Conservation (phyloP, 2,888 invertebrate genomes). For the Limnephilus lunatus region DNA sequence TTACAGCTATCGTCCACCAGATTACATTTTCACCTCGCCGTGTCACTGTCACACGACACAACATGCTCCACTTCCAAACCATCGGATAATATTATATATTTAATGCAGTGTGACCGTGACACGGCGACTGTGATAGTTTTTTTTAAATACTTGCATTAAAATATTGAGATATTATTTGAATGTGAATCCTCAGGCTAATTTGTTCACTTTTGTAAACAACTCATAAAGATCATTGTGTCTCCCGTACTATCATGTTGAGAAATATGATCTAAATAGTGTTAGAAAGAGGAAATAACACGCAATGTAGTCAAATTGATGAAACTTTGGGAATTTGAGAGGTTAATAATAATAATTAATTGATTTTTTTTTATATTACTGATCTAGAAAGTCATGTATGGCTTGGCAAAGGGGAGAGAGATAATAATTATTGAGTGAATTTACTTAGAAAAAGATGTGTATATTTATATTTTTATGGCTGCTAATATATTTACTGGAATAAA, state of each 20-base stretch:
- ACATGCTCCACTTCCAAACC: not conserved
- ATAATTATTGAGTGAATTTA: conserved; percentile 6
- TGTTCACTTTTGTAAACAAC: no score
- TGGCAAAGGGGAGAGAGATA: not conserved
- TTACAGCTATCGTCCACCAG: conserved; percentile 13
- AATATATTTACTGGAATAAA: conserved; percentile 52
- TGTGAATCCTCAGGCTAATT: not conserved
- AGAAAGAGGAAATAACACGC: no score
- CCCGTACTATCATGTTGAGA: no score
- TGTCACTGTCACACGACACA: not conserved
- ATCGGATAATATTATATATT: not conserved
- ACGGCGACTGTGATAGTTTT: not conserved
- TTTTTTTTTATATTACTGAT: no score
- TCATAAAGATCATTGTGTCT: no score
- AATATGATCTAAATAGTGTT: no score
- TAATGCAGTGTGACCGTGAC: not conserved
- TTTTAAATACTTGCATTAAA: not conserved
- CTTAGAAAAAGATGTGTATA: not conserved
- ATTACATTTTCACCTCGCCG: not conserved
- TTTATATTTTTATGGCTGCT: no score
- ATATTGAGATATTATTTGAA: not conserved
- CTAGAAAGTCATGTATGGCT: not conserved
- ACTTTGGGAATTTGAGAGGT: no score
- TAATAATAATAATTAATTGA: no score
- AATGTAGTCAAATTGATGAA: no score